These are phyloP conservation scores for Parascotia fuliginaria DNA, from an alignment of 2,888 invertebrate species.

Conservation along the genomic window DNA sequence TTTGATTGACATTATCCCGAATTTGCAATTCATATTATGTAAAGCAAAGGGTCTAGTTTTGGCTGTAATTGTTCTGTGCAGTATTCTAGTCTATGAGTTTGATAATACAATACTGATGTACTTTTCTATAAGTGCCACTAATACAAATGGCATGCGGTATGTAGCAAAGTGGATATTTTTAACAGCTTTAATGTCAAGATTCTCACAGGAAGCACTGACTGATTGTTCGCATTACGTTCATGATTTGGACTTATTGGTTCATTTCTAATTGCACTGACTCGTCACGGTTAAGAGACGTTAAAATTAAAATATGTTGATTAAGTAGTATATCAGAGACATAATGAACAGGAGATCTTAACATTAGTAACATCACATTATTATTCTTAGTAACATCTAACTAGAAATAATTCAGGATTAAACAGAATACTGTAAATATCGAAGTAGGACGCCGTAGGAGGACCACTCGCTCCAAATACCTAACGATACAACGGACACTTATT, in stretches of 20 bases:
- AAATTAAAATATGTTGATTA: too few relatives aligned
- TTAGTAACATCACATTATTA: too few relatives aligned
- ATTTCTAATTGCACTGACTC: constrained; percentile 13
- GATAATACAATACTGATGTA: constrained; percentile 1
- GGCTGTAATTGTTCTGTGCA: too few relatives aligned
- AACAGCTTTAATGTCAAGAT: constrained; percentile 38
- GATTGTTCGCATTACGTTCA: constrained; percentile 19
- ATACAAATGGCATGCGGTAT: constrained; percentile 48
- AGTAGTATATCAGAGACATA: too few relatives aligned
- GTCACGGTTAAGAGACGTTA: background rate
- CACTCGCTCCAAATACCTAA: constrained; percentile 57
- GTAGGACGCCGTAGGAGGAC: constrained; percentile 65
- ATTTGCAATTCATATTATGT: background rate
- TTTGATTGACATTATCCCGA: background rate
- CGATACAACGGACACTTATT: constrained; percentile 38
- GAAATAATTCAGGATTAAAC: constrained; percentile 64
- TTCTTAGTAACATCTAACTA: constrained; percentile 43
- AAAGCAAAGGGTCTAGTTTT: too few relatives aligned
- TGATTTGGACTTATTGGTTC: constrained; percentile 13
- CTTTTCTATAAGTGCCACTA: constrained; percentile 35
- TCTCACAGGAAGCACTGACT: constrained; percentile 28
- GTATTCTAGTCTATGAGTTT: too few relatives aligned
- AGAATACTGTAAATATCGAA: constrained; percentile 60
- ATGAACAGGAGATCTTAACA: too few relatives aligned
- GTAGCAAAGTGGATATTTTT: constrained; percentile 46